A percentile compares a stretch with the other conserved stretches of the same genome.
Conservation (phyloP, 2,888 invertebrate species). For the Autographa pulchrina region DNA sequence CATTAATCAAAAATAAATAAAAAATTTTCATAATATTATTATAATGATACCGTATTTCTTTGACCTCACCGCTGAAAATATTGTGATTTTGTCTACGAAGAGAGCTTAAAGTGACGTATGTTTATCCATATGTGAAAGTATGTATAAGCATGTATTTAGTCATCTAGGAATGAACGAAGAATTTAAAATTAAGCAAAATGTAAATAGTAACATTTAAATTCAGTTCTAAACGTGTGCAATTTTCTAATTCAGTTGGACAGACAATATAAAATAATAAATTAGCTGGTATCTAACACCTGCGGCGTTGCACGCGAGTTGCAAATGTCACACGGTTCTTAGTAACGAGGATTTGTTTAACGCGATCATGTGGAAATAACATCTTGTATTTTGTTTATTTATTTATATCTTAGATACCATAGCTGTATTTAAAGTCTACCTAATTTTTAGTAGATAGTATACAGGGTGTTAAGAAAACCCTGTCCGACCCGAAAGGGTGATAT, state of each 20-base stretch:
- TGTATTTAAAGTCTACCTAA: too few relatives aligned
- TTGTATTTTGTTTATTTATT: neutral
- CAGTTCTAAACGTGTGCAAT: neutral
- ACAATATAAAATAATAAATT: conserved; percentile 41
- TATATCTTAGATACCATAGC: too few relatives aligned
- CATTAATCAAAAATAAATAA: too few relatives aligned
- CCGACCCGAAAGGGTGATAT: too few relatives aligned
- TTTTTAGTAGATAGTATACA: too few relatives aligned
- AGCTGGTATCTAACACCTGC: conserved; percentile 34
- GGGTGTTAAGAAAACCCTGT: too few relatives aligned
- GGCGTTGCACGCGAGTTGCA: conserved; percentile 40
- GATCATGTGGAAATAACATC: neutral
- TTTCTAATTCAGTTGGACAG: neutral
- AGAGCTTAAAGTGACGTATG: too few relatives aligned
- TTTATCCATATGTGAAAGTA: too few relatives aligned
- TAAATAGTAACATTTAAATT: neutral
- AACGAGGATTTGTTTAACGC: conserved; percentile 10
- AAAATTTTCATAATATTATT: too few relatives aligned
- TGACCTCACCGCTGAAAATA: too few relatives aligned
- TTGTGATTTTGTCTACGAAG: too few relatives aligned
- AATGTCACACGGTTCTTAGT: conserved; percentile 19
- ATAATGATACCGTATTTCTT: too few relatives aligned
- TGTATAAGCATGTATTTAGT: neutral
- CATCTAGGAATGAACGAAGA: neutral
- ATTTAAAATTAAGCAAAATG: neutral